phyloP scores from a whole-genome alignment of 2,113 vertebrate genomes.

The Brachyhypopomus occidentalis region DNA sequence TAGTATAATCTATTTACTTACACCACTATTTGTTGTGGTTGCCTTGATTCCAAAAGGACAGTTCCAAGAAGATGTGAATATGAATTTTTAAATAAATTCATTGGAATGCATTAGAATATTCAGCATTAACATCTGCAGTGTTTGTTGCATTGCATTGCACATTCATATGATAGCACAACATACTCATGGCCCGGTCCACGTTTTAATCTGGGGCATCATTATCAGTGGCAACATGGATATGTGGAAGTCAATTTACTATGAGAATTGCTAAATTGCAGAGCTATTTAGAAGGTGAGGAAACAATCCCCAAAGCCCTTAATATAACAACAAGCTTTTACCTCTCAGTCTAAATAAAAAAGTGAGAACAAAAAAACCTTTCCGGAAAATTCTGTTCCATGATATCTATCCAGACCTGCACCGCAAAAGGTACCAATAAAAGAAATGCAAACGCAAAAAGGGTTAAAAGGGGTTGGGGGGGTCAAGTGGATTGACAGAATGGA shows the following conservation, averaged over 20 bases:
- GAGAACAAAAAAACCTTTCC: constrained; percentile 53
- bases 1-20: no score
- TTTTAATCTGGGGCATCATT: not conserved
- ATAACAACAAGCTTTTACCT: constrained; percentile 61
- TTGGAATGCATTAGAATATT: not conserved
- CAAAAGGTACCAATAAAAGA: constrained; percentile 52
- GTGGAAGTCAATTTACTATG: not conserved
- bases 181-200: not conserved
- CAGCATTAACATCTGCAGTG: not conserved
- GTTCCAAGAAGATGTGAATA: not conserved
- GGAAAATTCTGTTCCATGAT: constrained; percentile 41
- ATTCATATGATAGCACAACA: not conserved
- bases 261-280: constrained; percentile 43
- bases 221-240: not conserved
- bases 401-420: constrained; percentile 30
- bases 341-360: constrained; percentile 25
- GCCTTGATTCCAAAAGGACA: not conserved
- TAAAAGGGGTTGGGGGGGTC: not conserved
- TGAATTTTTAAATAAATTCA: not conserved
- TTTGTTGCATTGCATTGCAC: not conserved
- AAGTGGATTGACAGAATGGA: constrained; percentile 17
- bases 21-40: not conserved
- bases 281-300: constrained; percentile 69
- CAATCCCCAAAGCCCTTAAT: constrained; percentile 62
- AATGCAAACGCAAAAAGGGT: constrained; percentile 48